Conservation (phyloP, 1,140 invertebrate genomes). For the Drosophila bocqueti region DNA sequence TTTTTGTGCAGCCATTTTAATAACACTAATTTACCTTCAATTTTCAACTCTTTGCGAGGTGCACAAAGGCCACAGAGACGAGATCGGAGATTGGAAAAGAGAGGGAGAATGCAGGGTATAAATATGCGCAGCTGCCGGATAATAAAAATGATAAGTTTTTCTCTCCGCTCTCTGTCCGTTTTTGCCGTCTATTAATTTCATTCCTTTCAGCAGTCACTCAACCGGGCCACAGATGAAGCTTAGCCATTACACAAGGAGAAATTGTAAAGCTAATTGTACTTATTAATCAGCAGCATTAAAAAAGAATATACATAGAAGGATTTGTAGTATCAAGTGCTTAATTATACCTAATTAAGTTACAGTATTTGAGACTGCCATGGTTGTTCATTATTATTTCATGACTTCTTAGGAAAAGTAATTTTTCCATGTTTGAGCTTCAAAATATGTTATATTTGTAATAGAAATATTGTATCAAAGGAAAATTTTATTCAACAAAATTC, state of each 20-base stretch:
- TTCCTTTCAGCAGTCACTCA: constrained; percentile 54
- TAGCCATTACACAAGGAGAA: constrained; percentile 16
- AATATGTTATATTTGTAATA: too few species aligned
- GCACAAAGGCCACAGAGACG: constrained; percentile 38
- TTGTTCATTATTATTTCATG: too few species aligned
- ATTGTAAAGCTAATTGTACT: neutral
- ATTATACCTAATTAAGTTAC: neutral
- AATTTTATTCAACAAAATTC: neutral
- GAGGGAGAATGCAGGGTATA: constrained; percentile 22
- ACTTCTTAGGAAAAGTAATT: too few species aligned
- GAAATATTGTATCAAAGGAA: too few species aligned
- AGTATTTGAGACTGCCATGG: neutral
- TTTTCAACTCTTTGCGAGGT: constrained; percentile 59
- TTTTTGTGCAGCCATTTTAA: constrained; percentile 80
- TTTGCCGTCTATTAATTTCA: constrained; percentile 58
- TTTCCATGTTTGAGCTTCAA: too few species aligned
- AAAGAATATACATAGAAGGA: neutral
- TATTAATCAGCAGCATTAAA: neutral
- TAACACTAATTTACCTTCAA: constrained; percentile 81
- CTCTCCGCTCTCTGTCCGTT: constrained; percentile 10
- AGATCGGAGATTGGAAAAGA: constrained; percentile 15
- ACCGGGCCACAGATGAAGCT: constrained; percentile 38
- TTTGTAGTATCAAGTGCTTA: neutral
- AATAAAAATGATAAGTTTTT: constrained; percentile 73
- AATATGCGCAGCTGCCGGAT: constrained; percentile 59